These are phyloP conservation scores for Phengaris alcon DNA, from an alignment of 2,888 invertebrate genomes.

Conservation along the genomic window DNA sequence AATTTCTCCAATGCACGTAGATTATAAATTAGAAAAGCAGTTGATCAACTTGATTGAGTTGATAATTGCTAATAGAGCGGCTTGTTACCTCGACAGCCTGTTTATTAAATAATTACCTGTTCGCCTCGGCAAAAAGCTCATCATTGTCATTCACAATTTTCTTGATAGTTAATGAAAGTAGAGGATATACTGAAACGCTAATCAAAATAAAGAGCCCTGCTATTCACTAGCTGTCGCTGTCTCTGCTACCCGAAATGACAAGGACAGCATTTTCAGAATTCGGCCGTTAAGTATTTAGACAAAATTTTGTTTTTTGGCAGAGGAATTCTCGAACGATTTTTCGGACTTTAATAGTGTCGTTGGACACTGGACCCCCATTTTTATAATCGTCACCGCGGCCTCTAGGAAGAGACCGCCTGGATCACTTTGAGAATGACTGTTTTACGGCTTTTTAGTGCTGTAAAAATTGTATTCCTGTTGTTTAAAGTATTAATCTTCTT, in stretches of 20 bases:
- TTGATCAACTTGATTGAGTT: background rate
- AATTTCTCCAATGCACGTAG: conserved; percentile 13
- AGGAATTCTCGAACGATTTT: no score
- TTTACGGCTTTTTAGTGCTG: background rate
- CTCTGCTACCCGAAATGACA: no score
- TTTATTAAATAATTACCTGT: conserved; percentile 7
- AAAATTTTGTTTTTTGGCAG: no score
- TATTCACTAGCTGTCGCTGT: no score
- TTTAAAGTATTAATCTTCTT: background rate
- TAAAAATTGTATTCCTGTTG: background rate
- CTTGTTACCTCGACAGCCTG: background rate
- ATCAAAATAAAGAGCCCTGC: no score
- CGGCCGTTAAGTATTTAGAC: no score
- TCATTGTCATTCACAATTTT: conserved; percentile 5
- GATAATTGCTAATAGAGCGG: conserved; percentile 9
- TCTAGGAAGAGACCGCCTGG: no score
- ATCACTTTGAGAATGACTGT: no score
- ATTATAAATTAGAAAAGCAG: conserved; percentile 14
- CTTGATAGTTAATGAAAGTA: background rate
- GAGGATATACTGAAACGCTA: background rate
- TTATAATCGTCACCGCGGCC: no score
- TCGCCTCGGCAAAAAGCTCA: background rate
- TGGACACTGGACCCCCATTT: no score
- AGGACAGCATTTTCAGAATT: no score
- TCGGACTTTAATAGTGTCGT: no score